Evolutionary conservation across 2,113 vertebrate genomes (phyloP), one percentile per base, ranked within the genome.

Genomic region (Hippolais icterina): DNA sequence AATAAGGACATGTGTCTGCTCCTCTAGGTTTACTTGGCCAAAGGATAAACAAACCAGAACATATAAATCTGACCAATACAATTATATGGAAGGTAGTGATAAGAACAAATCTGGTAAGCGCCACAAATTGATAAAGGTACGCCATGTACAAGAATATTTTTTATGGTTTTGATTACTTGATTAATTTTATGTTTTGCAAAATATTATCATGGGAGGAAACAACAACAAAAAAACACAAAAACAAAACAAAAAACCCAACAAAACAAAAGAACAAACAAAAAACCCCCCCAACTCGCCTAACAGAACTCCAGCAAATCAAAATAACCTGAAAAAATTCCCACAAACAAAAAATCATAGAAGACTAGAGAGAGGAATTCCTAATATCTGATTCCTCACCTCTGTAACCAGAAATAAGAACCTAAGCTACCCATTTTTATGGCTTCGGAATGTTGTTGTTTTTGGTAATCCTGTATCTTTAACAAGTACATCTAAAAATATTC

Each of bases 231-330:
- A 50, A 35, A 54, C 20, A 57, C 54, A 13, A 18, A 37, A 39
- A 12, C 59, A 61, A 39, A 37, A 60, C 7, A 18, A 60, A 39
- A 37, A 7, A 9, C 12, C 14, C 4, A 24, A 4, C 33, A 18
- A 27, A 60, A 37, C 23, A 17, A 39, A 28, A 24, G 49, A 27
- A 5, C 10, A 17, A 25, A 22, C 10, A 31, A 24, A 46, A 5
- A 27, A 25, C 4, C 1, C 28, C 10, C 22, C 28, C 29, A 46
- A n/a, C n/a, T n/a, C n/a, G n/a, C 15, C 0, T 11, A 53, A 44
- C 15, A 41, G 27, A 37, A 16, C 2, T 7, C 2, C 6, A 56
- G 18, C 1, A 88, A 83, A 78, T 42, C 3, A 65, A 69, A 74
- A 60, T 11, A 37, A 56, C 44, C 4, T 11, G 6, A 4, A 37